Percentiles rank a stretch among this genome's conserved stretches.
Conservation (phyloP, 2,888 invertebrate species). For the Napeogenes inachia region DNA sequence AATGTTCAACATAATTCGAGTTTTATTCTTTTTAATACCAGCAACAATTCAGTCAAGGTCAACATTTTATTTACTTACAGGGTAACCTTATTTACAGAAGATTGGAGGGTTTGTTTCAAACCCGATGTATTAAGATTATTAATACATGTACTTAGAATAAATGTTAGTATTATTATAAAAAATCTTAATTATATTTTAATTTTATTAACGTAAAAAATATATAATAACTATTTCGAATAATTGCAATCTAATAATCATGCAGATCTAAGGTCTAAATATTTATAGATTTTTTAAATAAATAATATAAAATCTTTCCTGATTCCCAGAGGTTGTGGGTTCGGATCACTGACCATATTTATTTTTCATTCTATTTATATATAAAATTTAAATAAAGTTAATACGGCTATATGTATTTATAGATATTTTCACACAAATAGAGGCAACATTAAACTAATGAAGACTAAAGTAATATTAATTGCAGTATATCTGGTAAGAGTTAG, state of each 20-base stretch:
- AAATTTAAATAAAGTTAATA: no score
- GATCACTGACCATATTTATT: no score
- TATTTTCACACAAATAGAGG: no score
- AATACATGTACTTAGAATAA: conserved; percentile 12
- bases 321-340: no score
- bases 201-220: neutral
- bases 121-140: conserved; percentile 15
- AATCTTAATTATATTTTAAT: conserved; percentile 3
- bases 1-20: no score
- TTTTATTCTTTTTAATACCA: no score
- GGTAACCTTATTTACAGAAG: conserved; percentile 9
- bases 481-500: conserved; percentile 6
- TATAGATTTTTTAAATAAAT: neutral
- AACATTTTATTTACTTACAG: conserved; percentile 8
- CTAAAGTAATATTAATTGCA: conserved; percentile 2
- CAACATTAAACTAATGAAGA: no score
- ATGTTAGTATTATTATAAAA: conserved; percentile 10
- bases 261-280: neutral
- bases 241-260: neutral
- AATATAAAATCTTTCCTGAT: no score
- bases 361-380: no score
- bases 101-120: conserved; percentile 18
- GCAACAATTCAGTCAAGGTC: no score
- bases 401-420: no score
- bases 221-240: neutral